Percentiles rank a stretch among this genome's conserved stretches.
These are phyloP conservation scores for Gibbula magus DNA, from an alignment of 2,888 invertebrate genomes.

Conservation along the genomic window DNA sequence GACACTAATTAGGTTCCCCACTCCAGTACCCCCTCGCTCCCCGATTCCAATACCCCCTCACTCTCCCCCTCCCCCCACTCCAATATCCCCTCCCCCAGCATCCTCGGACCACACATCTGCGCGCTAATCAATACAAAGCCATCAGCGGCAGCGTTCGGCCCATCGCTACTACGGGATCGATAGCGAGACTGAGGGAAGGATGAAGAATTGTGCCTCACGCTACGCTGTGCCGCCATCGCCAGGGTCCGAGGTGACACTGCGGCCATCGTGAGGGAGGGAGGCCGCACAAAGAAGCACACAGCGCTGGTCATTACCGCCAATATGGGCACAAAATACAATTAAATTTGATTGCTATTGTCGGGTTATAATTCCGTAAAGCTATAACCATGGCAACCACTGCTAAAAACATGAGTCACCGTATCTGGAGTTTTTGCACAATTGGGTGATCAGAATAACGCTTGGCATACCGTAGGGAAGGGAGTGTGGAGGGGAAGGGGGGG, in stretches of 20 bases:
- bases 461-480: background rate
- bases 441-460: background rate
- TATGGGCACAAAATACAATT: constrained; percentile 21
- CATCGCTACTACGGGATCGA: background rate
- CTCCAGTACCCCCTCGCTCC: too few relatives aligned
- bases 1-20: too few relatives aligned
- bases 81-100: background rate
- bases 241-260: too few relatives aligned
- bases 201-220: too few relatives aligned
- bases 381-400: constrained; percentile 12
- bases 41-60: background rate
- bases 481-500: background rate
- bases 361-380: background rate
- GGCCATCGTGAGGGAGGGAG: too few relatives aligned
- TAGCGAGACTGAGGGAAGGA: background rate
- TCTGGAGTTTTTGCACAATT: background rate
- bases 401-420: background rate
- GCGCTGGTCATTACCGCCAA: background rate
- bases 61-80: background rate
- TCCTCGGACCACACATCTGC: background rate
- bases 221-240: too few relatives aligned
- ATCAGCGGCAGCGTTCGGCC: background rate
- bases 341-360: constrained; percentile 22
- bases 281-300: background rate
- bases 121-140: constrained; percentile 10